phyloP scores from a whole-genome alignment of 35 echinoderm and acorn worm genomes.

The Eucidaris tribuloides region DNA sequence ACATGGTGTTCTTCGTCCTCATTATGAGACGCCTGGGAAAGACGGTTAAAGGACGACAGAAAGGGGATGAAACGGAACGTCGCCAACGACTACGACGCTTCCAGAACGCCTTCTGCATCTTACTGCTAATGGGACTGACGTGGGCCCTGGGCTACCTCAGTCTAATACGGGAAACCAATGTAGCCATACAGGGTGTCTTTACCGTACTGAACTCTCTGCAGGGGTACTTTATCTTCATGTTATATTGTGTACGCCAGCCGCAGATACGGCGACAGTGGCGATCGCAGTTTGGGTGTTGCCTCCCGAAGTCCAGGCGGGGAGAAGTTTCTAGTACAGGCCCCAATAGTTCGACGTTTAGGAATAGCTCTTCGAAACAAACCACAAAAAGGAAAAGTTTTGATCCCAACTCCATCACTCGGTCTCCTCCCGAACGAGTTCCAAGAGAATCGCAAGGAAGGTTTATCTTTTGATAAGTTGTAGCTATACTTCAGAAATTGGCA shows the following conservation, averaged over 20 bases:
- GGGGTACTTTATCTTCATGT: slow-evolving; percentile 37
- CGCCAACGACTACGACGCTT: background rate
- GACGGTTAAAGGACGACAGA: background rate
- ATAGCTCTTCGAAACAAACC: background rate
- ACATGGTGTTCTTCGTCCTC: slow-evolving; percentile 8
- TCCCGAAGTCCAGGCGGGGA: background rate
- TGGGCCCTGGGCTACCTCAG: slow-evolving; percentile 27
- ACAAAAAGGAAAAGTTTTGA: background rate
- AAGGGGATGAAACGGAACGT: background rate
- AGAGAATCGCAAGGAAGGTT: too few relatives aligned
- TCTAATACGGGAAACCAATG: background rate
- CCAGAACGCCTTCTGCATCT: slow-evolving; percentile 25
- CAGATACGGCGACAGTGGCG: slow-evolving; percentile 5
- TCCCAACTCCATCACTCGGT: background rate
- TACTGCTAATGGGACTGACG: slow-evolving; percentile 23
- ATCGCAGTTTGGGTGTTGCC: background rate
- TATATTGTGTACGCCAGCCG: slow-evolving; percentile 26
- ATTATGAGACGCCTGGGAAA: background rate
- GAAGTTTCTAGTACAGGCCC: background rate
- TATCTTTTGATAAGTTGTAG: too few relatives aligned
- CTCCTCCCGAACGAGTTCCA: background rate
- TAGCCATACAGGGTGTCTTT: background rate
- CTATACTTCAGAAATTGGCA: too few relatives aligned
- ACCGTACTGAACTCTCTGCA: slow-evolving; percentile 32
- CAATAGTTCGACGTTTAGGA: background rate